A percentile compares a stretch with the other conserved stretches of the same genome.
phyloP scores from a whole-genome alignment of 2,797 vertebrate species.

The Halcyon chelicuti region DNA sequence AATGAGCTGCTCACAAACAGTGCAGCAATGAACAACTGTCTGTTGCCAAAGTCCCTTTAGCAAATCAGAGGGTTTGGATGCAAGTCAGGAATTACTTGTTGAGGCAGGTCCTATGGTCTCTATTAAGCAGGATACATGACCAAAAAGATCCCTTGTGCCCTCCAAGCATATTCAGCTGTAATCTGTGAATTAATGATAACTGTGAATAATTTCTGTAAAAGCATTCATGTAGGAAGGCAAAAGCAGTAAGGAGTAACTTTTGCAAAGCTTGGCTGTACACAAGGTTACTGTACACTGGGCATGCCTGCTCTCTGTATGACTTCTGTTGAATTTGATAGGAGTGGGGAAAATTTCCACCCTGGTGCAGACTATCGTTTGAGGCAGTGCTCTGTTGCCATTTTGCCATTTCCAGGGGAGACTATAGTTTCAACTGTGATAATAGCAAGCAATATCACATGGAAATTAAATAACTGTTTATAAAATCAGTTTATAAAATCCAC shows the following conservation, averaged over 20 bases:
- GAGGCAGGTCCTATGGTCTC: not conserved
- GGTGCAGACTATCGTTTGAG: not conserved
- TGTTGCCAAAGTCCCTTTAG: not conserved
- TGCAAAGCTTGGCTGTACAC: not conserved
- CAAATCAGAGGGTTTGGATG: not conserved
- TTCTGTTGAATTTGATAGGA: not conserved
- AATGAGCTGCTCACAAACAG: not conserved
- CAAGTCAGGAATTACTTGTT: not conserved
- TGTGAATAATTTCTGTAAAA: slow-evolving; percentile 21
- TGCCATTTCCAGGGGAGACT: not conserved
- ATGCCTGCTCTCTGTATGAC: fast-evolving
- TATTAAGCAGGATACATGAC: not conserved
- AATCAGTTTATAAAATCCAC: not conserved
- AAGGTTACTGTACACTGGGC: not conserved
- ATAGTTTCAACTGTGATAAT: not conserved
- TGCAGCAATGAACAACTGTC: not conserved
- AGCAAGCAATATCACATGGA: not conserved
- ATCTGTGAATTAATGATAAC: not conserved
- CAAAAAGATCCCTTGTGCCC: not conserved
- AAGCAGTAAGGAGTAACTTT: not conserved
- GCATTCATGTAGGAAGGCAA: not conserved
- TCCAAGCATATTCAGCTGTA: not conserved
- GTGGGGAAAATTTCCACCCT: not conserved
- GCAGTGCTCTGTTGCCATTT: not conserved
- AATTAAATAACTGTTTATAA: not conserved